Evolutionary conservation across 2,888 invertebrate species (phyloP), one percentile per base, ranked within the genome.

Genomic region (Spilosoma lubricipeda): DNA sequence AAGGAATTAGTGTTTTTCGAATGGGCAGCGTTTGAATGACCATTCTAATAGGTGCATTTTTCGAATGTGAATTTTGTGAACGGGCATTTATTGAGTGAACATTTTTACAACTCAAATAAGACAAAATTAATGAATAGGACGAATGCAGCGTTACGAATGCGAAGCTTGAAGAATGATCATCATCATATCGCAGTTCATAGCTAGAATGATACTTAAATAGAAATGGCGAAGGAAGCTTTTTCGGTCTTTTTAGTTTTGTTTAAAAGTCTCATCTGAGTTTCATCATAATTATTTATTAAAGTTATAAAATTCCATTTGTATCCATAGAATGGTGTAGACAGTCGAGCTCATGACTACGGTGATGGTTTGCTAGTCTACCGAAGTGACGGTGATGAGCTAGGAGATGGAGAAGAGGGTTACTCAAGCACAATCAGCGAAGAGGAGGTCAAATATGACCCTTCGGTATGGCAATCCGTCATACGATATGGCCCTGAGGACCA

Each of bases 391-490:
- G 93, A 93, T 69, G 94, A 93, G 84, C 88, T 94, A 33, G 93
- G 84, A 0, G 92, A 91, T 72, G 90, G 88, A 0, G 94, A 94
- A 81, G 97, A 97, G 85, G 98, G 97, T 70, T 98, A 98, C 90
- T 98, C 97, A 82, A 97, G 97, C 86, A 97, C 97, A 75, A 97
- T 97, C 77, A 97, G 97, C 85, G 98, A 98, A 91, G 98, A 98
- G 88, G 98, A 98, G 87, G 94, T 95, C 56, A 97, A 97, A 88
- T 97, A 97, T 87, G 97, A 97, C 85, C 97, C 97, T 36, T 96
- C 96, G 23, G 96, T 97, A 71, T 97, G 97, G 97, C 97, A 97
- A 89, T 97, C 97, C 42, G 97, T 97, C 73, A 97, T 97, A 85
- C 94, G 96, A 33, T 97, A 96, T 86, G 96, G 96, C 1, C 95